Evolutionary conservation across 1,140 invertebrate genomes (phyloP).

Genomic region (Agrilus planipennis): DNA sequence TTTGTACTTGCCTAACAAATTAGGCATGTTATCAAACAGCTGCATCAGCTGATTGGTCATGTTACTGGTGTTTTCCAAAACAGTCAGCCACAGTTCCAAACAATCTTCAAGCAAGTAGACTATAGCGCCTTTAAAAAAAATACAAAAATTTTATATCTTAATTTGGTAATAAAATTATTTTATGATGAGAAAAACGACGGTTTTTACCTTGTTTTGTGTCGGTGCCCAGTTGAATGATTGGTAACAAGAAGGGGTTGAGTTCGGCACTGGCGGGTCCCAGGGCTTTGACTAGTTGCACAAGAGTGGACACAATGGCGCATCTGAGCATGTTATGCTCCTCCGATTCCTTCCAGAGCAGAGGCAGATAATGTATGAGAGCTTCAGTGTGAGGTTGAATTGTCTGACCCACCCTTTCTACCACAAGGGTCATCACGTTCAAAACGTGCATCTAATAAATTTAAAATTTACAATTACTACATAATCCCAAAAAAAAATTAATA

Average conservation of each 20-base stretch:
- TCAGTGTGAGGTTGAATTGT: conserved; percentile 58
- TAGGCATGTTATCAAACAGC: conserved; percentile 64
- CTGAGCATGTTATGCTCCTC: conserved; percentile 81
- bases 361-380: conserved; percentile 70
- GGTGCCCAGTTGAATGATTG: conserved; percentile 68
- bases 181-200: too few relatives aligned
- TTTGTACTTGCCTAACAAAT: conserved; percentile 52
- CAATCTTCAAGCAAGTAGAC: conserved; percentile 89
- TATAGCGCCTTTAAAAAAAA: too few relatives aligned
- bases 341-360: conserved; percentile 77
- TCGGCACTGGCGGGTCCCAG: conserved; percentile 45
- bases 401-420: conserved; percentile 74
- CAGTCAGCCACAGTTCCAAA: conserved; percentile 75
- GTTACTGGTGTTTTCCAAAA: conserved; percentile 62
- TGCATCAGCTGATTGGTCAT: conserved; percentile 52
- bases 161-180: too few relatives aligned
- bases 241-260: conserved; percentile 57
- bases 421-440: conserved; percentile 77
- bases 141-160: too few relatives aligned
- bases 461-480: neutral
- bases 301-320: conserved; percentile 79
- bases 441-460: conserved; percentile 63
- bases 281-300: conserved; percentile 64
- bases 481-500: conserved; percentile 4
- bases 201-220: conserved; percentile 66